Evolutionary conservation across 1,140 invertebrate species (phyloP), one percentile per base, ranked within the genome.

Genomic region (Oryctes rhinoceros): DNA sequence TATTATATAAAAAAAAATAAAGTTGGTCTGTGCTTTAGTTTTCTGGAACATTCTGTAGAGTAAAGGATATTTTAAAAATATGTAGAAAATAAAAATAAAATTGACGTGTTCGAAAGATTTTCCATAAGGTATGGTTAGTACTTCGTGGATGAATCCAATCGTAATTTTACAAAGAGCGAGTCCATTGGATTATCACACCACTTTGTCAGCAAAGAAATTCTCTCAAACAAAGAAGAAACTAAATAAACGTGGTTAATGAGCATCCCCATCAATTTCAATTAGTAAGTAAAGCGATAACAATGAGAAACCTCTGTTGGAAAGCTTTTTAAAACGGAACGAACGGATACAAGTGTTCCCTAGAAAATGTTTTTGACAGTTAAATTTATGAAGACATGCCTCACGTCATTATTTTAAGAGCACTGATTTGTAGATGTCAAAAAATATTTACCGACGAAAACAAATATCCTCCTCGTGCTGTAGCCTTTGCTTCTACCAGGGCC

Each of bases 281-380:
- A 59, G 53, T 59, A n/a, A 18, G 15, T 18, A 18, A 18, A 59
- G 18, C 53, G 15, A 7, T 18, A 59, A 59, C 35, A 71, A 71
- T 10, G 24, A 24, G 35, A 71, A 71, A 4, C 11, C 65, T 18
- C 24, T 71, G 65, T 24, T 71, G 7, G 24, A 24, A 37, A 7
- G 65, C 13, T 39, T 15, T 79, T 79, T 18, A 79, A 71, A 79
- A 44, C 24, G 78, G 9, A 13, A 39, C 77, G 35, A 67, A 24
- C 76, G 67, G 59, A 24, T 75, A 78, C 47, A 77, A 49, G 80
- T 53, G 13, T 77, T 77, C 11, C 47, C 37, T 30, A 11, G 78
- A 65, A 81, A 78, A 81, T 81, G 80, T 78, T 81, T 78, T 77
- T 49, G 80, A 81, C 80, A 81, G 53, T 62, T 59, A 75, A 80